A percentile compares a stretch with the other conserved stretches of the same genome.
Conservation (phyloP, 2,113 vertebrate genomes). For the Holacanthus passer region DNA sequence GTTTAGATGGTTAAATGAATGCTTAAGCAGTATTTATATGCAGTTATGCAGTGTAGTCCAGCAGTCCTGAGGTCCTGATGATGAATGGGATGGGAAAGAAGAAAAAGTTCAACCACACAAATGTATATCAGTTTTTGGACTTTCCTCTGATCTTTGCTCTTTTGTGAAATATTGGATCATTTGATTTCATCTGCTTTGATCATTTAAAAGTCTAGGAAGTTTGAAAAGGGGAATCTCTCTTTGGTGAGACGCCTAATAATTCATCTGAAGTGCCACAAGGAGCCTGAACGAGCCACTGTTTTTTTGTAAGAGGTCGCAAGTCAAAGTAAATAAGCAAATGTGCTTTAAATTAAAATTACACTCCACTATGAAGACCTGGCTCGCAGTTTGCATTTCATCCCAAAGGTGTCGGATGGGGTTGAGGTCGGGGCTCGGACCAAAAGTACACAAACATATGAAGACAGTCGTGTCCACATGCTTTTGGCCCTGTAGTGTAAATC, state of each 20-base stretch:
- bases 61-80: neutral
- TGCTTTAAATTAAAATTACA: neutral
- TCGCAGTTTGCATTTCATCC: no score
- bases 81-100: neutral
- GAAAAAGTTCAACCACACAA: neutral
- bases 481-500: neutral
- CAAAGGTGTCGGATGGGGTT: no score
- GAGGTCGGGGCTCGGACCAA: no score
- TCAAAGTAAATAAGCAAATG: neutral
- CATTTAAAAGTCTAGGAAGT: neutral
- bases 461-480: conserved; percentile 4
- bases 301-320: neutral
- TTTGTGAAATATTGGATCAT: no score
- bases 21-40: neutral
- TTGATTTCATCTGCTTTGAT: neutral
- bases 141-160: neutral
- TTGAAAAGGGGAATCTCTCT: neutral
- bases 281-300: neutral
- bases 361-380: neutral
- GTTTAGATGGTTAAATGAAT: no score
- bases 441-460: neutral
- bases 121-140: neutral
- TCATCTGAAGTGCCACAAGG: neutral
- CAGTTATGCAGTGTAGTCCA: neutral
- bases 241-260: no score